Conservation (phyloP, 2,797 vertebrate genomes). For the Sebastes vulpes region DNA sequence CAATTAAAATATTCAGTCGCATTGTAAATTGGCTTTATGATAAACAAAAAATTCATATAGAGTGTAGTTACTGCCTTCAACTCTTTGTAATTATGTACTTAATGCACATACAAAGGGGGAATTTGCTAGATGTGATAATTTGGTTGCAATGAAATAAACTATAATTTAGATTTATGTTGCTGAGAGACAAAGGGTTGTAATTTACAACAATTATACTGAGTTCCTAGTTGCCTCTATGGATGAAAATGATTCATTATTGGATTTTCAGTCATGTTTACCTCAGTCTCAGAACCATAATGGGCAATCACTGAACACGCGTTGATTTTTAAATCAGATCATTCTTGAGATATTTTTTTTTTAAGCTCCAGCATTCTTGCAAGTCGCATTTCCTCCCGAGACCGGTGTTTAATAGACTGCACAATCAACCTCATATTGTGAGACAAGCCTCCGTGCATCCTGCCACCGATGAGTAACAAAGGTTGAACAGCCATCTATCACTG, state of each 20-base stretch:
- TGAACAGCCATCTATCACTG: constrained; percentile 75
- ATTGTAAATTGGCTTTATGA: neutral
- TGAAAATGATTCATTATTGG: constrained; percentile 49
- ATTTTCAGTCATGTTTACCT: constrained; percentile 59
- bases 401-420: constrained; percentile 72
- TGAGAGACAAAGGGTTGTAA: constrained; percentile 40
- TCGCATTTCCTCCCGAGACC: constrained; percentile 60
- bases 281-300: constrained; percentile 57
- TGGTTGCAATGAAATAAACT: constrained; percentile 32
- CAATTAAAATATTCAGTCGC: neutral
- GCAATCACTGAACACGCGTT: constrained; percentile 50
- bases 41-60: neutral
- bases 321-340: constrained; percentile 58
- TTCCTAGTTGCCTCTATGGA: constrained; percentile 1
- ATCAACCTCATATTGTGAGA: constrained; percentile 82
- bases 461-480: constrained; percentile 70
- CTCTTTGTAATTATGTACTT: constrained; percentile 3
- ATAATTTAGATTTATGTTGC: constrained; percentile 37
- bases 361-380: constrained; percentile 37
- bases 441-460: constrained; percentile 60
- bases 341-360: constrained; percentile 32
- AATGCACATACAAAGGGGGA: neutral
- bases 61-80: neutral
- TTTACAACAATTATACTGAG: constrained; percentile 28
- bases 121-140: constrained; percentile 3